Conservation (phyloP, 2,113 vertebrate genomes). For the Anhinga anhinga region DNA sequence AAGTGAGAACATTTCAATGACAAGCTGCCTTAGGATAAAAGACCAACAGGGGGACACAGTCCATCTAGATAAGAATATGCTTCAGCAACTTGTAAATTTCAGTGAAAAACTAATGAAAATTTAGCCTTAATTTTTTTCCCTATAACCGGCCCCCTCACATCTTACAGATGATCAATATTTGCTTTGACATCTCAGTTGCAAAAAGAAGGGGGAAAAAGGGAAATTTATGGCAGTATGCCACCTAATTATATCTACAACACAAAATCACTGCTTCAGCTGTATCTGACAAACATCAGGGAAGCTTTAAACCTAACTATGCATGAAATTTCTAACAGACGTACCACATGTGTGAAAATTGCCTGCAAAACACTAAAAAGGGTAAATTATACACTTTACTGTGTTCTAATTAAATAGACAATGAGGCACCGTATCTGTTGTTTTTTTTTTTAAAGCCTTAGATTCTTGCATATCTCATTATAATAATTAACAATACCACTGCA, state of each 20-base stretch:
- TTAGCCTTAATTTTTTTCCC: background rate
- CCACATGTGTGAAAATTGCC: conserved; percentile 55
- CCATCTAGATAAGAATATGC: background rate
- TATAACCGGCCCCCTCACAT: background rate
- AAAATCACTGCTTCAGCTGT: conserved; percentile 34
- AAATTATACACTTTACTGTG: conserved; percentile 47
- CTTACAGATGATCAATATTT: conserved; percentile 30
- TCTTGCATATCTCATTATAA: background rate
- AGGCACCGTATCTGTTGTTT: background rate
- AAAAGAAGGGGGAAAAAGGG: background rate
- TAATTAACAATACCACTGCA: conserved; percentile 37
- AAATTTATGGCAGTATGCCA: conserved; percentile 39
- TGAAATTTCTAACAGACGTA: conserved; percentile 59
- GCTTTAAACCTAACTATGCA: conserved; percentile 51
- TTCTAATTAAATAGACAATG: conserved; percentile 55
- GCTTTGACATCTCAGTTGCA: conserved; percentile 40
- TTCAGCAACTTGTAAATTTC: background rate
- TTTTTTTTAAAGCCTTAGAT: background rate
- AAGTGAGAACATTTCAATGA: background rate
- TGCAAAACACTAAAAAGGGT: conserved; percentile 31
- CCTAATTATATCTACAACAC: conserved; percentile 50
- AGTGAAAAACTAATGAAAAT: conserved; percentile 4
- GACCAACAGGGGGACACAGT: background rate
- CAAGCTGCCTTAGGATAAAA: background rate
- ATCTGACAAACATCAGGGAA: conserved; percentile 48